A percentile compares a stretch with the other conserved stretches of the same genome.
These are phyloP conservation scores for Tachypleus tridentatus DNA, from an alignment of 1,140 invertebrate genomes.

Conservation along the genomic window DNA sequence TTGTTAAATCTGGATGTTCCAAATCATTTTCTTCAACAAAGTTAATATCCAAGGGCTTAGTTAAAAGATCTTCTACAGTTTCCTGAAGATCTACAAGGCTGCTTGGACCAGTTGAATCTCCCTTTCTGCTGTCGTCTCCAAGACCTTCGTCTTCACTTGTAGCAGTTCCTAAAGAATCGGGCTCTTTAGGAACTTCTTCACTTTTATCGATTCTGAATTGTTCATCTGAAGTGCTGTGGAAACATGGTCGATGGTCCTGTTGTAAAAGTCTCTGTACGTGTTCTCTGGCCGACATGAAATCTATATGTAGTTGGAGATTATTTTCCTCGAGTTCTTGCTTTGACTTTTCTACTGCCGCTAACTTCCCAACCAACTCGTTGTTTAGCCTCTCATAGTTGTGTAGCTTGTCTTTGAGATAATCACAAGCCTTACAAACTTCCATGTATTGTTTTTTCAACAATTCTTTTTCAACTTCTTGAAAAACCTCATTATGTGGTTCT, in stretches of 20 bases:
- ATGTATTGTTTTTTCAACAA: too few species aligned
- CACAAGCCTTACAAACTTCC: too few species aligned
- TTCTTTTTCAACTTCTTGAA: too few species aligned
- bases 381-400: too few species aligned
- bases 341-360: neutral
- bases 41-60: conserved; percentile 1
- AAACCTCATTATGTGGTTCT: too few species aligned
- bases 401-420: too few species aligned
- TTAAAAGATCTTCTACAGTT: neutral
- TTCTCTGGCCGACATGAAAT: conserved; percentile 4
- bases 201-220: conserved; percentile 3
- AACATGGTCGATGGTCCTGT: neutral
- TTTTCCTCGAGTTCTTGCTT: conserved; percentile 1
- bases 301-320: conserved; percentile 6
- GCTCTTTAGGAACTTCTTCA: neutral
- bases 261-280: neutral
- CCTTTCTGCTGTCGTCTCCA: conserved; percentile 20
- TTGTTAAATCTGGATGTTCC: neutral
- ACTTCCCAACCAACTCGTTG: too few species aligned
- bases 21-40: conserved; percentile 7
- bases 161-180: conserved; percentile 14
- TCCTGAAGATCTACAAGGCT: conserved; percentile 19
- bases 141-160: conserved; percentile 25
- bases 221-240: neutral
- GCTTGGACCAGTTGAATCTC: conserved; percentile 20